These are phyloP conservation scores for Pangasius macronema DNA, from an alignment of 2,797 vertebrate species.

Conservation along the genomic window DNA sequence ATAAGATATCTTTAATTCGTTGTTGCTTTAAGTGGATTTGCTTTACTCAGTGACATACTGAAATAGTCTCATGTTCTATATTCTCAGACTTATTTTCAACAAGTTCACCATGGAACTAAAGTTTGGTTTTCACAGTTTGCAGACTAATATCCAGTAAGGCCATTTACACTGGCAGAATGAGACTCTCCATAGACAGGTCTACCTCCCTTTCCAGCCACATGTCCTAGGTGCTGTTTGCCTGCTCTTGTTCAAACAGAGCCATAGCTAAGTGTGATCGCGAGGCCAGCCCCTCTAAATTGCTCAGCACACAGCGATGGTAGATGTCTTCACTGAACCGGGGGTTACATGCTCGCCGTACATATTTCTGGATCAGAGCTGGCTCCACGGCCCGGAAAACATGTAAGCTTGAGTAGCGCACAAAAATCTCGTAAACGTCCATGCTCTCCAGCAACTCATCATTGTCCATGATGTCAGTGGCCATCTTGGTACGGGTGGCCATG, in stretches of 20 bases:
- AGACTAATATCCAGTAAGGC: constrained; percentile 30
- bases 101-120: constrained; percentile 17
- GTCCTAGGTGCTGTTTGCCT: constrained; percentile 91
- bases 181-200: background rate
- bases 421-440: constrained; percentile 93
- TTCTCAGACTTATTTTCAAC: constrained; percentile 7
- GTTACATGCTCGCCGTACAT: constrained; percentile 84
- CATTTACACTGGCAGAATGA: constrained; percentile 35
- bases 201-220: background rate
- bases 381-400: constrained; percentile 96
- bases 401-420: constrained; percentile 90
- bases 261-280: constrained; percentile 90
- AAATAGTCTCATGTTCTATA: constrained; percentile 6
- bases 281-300: constrained; percentile 90
- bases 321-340: constrained; percentile 91
- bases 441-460: constrained; percentile 91
- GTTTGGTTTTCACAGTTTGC: constrained; percentile 27
- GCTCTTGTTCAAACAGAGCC: constrained; percentile 94
- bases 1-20: constrained; percentile 19
- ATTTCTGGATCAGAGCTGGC: constrained; percentile 92
- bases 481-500: constrained; percentile 88
- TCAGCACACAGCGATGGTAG: constrained; percentile 94
- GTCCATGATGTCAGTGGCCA: constrained; percentile 87
- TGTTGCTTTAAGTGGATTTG: background rate
- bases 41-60: background rate